Evolutionary conservation across 1,140 invertebrate species (phyloP).

Genomic region (Conus betulinus): DNA sequence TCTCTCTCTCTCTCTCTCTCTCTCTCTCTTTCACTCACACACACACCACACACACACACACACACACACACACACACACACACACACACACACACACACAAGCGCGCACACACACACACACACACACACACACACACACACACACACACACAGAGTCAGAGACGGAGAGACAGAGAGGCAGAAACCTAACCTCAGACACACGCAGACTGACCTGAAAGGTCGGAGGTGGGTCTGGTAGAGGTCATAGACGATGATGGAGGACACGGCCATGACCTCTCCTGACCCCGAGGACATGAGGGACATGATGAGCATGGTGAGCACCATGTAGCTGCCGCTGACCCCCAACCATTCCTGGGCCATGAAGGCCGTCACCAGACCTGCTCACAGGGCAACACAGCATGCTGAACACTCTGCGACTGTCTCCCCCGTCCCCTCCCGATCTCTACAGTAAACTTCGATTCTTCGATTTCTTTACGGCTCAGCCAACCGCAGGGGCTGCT

Average conservation of each 20-base stretch:
- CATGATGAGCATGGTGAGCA: conserved; percentile 68
- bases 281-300: conserved; percentile 71
- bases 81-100: neutral
- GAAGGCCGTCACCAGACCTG: conserved; percentile 35
- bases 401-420: no score
- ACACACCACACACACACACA: neutral
- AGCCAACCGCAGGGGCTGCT: no score
- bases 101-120: neutral
- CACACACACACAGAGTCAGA: neutral
- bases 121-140: neutral
- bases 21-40: no score
- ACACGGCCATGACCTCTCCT: conserved; percentile 75
- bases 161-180: conserved; percentile 19
- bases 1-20: no score
- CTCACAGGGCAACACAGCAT: no score
- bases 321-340: conserved; percentile 53
- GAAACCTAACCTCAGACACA: neutral
- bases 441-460: conserved; percentile 7
- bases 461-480: no score
- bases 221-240: conserved; percentile 69
- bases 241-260: conserved; percentile 75
- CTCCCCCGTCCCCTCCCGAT: no score
- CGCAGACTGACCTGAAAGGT: conserved; percentile 54
- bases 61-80: neutral
- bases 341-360: conserved; percentile 59